Percentiles rank a stretch among this genome's conserved stretches.
Evolutionary conservation across 2,888 invertebrate species (phyloP).

Genomic region (Aethes cnicana): DNA sequence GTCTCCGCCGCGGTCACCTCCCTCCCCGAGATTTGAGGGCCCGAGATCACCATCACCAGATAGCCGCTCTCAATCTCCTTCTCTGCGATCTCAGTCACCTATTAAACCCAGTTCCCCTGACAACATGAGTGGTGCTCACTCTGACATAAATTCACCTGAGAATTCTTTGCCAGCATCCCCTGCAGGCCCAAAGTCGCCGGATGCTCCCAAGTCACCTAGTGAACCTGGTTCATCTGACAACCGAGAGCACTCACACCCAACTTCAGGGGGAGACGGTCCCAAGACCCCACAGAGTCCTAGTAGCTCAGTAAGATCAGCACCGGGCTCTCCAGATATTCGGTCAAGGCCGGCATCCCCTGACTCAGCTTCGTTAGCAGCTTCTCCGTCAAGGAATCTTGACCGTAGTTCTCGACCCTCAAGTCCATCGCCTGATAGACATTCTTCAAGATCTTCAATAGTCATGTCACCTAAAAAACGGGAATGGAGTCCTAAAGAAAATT

Average conservation of each 20-base stretch:
- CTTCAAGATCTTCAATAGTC: conserved; percentile 53
- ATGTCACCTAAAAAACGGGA: conserved; percentile 55
- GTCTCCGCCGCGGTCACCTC: conserved; percentile 42
- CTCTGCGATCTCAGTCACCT: conserved; percentile 54
- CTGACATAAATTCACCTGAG: conserved; percentile 75
- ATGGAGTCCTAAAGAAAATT: conserved; percentile 71
- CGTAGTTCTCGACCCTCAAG: conserved; percentile 58
- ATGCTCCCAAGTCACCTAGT: conserved; percentile 71
- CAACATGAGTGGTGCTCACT: conserved; percentile 70
- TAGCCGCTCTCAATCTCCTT: conserved; percentile 43
- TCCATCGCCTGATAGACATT: conserved; percentile 62
- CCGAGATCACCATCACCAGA: conserved; percentile 62
- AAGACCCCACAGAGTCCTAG: conserved; percentile 66
- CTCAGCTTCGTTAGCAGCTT: conserved; percentile 52
- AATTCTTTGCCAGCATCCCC: conserved; percentile 69
- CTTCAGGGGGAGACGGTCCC: conserved; percentile 59
- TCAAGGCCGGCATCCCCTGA: conserved; percentile 66
- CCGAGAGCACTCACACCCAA: conserved; percentile 51
- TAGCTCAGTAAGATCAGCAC: conserved; percentile 58
- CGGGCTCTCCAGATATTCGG: conserved; percentile 54
- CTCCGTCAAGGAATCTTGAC: conserved; percentile 53
- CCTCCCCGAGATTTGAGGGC: conserved; percentile 43
- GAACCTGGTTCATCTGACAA: conserved; percentile 60
- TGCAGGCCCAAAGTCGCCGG: conserved; percentile 68
- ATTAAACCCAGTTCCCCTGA: conserved; percentile 55